A percentile compares a stretch with the other conserved stretches of the same genome.
phyloP scores from a whole-genome alignment of 2,113 vertebrate species.

The Eublepharis macularius region DNA sequence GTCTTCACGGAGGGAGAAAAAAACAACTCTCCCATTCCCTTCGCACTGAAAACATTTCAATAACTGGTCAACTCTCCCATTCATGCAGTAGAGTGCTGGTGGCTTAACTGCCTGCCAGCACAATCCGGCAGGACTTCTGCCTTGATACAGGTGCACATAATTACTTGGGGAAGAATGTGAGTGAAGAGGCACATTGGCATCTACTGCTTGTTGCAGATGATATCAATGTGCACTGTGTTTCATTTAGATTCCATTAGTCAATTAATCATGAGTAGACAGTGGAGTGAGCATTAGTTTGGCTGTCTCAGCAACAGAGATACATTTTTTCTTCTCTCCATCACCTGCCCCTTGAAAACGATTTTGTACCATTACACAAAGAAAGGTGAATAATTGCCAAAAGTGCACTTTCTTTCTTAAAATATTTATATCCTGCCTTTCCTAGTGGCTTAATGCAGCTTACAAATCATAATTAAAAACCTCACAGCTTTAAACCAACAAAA shows the following conservation, averaged over 20 bases:
- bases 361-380: slow-evolving; percentile 7
- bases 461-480: too few relatives aligned
- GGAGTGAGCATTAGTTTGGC: not conserved
- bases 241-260: not conserved
- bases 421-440: too few relatives aligned
- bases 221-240: not conserved
- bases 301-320: not conserved
- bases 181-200: not conserved
- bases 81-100: not conserved
- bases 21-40: not conserved
- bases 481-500: too few relatives aligned
- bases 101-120: not conserved
- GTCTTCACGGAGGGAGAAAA: not conserved
- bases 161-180: not conserved
- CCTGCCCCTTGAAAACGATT: not conserved
- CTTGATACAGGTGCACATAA: not conserved
- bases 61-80: not conserved
- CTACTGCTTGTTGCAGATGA: not conserved
- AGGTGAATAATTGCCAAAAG: too few relatives aligned
- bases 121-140: not conserved
- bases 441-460: too few relatives aligned
- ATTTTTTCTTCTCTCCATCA: not conserved
- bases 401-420: too few relatives aligned
- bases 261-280: not conserved
- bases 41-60: not conserved